These are phyloP conservation scores for Polyploca ridens DNA, from an alignment of 2,888 invertebrate species.

Conservation along the genomic window DNA sequence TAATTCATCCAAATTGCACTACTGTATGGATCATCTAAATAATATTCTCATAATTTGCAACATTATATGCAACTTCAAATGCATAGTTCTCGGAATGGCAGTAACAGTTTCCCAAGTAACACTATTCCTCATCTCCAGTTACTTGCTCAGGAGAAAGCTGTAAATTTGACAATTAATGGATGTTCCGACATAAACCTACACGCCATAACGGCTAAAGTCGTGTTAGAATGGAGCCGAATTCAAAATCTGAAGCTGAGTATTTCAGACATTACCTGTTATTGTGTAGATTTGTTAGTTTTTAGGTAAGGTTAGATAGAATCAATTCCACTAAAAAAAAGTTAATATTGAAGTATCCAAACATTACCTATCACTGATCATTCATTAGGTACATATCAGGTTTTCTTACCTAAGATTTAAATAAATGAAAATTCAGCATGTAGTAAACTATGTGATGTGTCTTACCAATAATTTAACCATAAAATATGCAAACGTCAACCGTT, in stretches of 20 bases:
- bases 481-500: constrained; percentile 1
- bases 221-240: constrained; percentile 12
- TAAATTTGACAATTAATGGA: constrained; percentile 69
- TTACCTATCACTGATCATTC: no score
- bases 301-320: no score
- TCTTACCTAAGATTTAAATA: no score
- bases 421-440: no score
- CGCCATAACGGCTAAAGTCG: constrained; percentile 17
- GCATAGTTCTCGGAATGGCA: constrained; percentile 42
- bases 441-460: no score
- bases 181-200: constrained; percentile 31
- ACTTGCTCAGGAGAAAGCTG: constrained; percentile 50
- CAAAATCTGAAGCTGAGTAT: neutral
- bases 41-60: constrained; percentile 22
- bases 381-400: no score
- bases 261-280: neutral
- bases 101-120: constrained; percentile 51
- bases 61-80: constrained; percentile 19
- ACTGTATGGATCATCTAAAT: neutral
- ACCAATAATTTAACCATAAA: no score
- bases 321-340: no score
- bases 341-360: no score
- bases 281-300: constrained; percentile 9
- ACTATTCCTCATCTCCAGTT: constrained; percentile 62
- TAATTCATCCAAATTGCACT: neutral